Evolutionary conservation across 1,140 invertebrate species (phyloP), one percentile per base, ranked within the genome.

Genomic region (Zeugodacus cucurbitae): DNA sequence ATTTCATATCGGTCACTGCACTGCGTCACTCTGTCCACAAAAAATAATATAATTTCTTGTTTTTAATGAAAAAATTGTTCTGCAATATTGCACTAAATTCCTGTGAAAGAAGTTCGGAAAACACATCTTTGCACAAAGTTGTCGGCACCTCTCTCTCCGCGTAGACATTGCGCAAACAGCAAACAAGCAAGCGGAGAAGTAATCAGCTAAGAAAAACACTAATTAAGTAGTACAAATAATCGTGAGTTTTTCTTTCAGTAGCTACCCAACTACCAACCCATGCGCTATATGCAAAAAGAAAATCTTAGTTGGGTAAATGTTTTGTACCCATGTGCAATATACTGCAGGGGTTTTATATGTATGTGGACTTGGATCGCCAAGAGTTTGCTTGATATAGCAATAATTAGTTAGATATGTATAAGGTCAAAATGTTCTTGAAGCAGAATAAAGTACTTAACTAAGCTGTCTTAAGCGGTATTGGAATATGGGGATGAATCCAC

Each of bases 181-280:
- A 82, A 82, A 82, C 32, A 82, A 82, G 74, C 74, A 82, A 82
- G 74, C 41, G 26, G n/a, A 41, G 22, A 48, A 82, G 74, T 82
- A 82, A 82, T 82, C 74, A 82, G 74, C 74, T 82, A 82, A 82
- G 74, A 82, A 82, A 82, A 82, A 82, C 41, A 82, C 74, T 82
- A 82, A 82, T 82, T 82, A 82, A 82, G 74, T 82, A 82, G 74
- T 82, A 82, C 74, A 82, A 82, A 82, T 82, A 82, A 82, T n/a
- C 74, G 26, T n/a, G 8, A 54, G 26, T 82, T 82, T 74, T 82
- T 82, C 41, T 82, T 82, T 29, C 41, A 48, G 14, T 48, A 82
- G 74, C 74, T 26, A 59, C n/a, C n/a, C 41, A 48, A 48, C 74
- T 82, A 48, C 67, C 32, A 74, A 37, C 34, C 34, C 20, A 22